Percentiles rank a stretch among this genome's conserved stretches.
phyloP scores from a whole-genome alignment of 2,888 invertebrate species.

The Willowsia nigromaculata region DNA sequence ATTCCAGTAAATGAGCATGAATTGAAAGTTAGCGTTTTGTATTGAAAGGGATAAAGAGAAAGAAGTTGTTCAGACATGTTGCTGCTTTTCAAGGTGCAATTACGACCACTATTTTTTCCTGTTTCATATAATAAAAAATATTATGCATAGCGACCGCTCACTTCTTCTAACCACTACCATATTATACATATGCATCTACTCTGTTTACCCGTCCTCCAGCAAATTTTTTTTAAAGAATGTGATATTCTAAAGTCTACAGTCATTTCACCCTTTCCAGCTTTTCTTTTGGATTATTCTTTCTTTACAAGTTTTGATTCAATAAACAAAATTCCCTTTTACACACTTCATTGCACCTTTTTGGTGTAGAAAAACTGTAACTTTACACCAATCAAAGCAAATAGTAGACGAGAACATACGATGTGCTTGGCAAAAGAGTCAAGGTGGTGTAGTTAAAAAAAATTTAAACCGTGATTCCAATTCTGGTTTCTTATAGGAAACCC shows the following conservation, averaged over 20 bases:
- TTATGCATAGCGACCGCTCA: neutral
- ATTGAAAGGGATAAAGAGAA: slow-evolving; percentile 35
- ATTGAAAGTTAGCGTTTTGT: slow-evolving; percentile 48
- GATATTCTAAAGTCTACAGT: neutral
- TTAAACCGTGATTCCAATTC: neutral
- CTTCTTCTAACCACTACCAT: neutral
- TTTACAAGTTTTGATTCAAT: slow-evolving; percentile 5
- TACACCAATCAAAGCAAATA: neutral
- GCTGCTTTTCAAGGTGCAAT: slow-evolving; percentile 55
- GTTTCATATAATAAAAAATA: neutral
- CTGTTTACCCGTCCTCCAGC: neutral
- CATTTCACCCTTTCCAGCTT: neutral
- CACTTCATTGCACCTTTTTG: slow-evolving; percentile 23
- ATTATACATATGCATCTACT: neutral
- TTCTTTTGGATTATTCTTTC: neutral
- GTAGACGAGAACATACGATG: neutral
- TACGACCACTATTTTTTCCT: slow-evolving; percentile 63
- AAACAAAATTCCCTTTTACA: neutral
- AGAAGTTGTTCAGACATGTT: slow-evolving; percentile 27
- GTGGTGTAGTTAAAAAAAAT: neutral
- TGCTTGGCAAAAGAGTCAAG: neutral
- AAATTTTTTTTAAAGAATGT: neutral
- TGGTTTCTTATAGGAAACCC: neutral
- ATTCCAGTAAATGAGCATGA: slow-evolving; percentile 66
- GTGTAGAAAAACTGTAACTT: neutral